These are phyloP conservation scores for Fulica atra DNA, from an alignment of 2,113 vertebrate genomes.

Conservation along the genomic window DNA sequence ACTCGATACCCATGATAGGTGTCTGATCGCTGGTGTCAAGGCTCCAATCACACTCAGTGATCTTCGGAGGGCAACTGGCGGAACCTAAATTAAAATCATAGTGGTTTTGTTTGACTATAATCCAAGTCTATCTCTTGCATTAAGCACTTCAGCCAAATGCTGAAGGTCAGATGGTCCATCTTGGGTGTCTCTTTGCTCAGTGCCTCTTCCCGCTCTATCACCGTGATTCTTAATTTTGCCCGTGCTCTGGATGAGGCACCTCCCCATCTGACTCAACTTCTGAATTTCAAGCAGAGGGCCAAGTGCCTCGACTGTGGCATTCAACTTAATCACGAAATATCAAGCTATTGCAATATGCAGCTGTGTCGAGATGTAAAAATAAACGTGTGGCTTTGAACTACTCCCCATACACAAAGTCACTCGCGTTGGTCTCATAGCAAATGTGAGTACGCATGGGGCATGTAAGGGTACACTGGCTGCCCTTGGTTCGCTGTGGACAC, in stretches of 20 bases:
- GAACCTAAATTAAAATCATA: not conserved
- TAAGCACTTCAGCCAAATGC: not conserved
- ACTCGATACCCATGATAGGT: too few relatives aligned
- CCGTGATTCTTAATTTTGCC: not conserved
- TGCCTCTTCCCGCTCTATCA: accelerated
- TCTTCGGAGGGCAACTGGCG: not conserved
- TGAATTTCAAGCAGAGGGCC: not conserved
- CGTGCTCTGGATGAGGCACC: not conserved
- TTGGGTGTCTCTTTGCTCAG: not conserved
- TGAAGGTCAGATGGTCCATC: not conserved
- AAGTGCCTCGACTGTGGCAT: not conserved
- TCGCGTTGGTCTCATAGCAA: not conserved
- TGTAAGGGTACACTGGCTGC: accelerated
- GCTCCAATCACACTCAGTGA: not conserved
- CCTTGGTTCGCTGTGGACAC: accelerated
- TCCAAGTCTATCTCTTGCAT: not conserved
- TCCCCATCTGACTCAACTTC: not conserved
- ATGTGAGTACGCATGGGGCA: accelerated
- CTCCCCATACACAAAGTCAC: not conserved
- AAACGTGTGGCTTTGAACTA: not conserved
- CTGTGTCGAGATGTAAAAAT: not conserved
- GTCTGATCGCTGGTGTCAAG: not conserved
- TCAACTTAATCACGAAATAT: not conserved
- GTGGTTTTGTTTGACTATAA: not conserved
- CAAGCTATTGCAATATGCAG: not conserved